Evolutionary conservation across 2,797 vertebrate genomes (phyloP).

Genomic region (Pseudochirops cupreus): DNA sequence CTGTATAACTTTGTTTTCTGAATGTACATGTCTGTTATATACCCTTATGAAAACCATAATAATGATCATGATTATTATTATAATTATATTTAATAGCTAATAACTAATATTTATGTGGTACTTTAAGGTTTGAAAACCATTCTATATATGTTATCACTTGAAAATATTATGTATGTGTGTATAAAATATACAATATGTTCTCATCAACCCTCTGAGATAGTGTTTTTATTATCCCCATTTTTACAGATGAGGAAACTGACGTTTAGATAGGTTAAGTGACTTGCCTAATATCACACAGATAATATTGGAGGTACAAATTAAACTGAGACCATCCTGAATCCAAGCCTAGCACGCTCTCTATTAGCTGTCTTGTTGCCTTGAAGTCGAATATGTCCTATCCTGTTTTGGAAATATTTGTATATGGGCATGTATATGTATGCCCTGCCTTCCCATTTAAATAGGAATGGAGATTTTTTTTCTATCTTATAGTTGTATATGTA

Average conservation of each 20-base stretch:
- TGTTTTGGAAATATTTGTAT: background rate
- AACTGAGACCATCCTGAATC: background rate
- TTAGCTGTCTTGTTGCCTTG: background rate
- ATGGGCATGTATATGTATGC: background rate
- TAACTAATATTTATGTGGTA: background rate
- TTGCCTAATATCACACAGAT: background rate
- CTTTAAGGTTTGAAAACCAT: background rate
- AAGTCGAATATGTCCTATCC: background rate
- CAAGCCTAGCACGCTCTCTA: background rate
- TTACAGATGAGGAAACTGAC: background rate
- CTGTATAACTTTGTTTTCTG: background rate
- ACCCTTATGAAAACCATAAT: background rate
- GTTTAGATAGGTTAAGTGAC: background rate
- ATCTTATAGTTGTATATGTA: background rate
- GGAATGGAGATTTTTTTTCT: background rate
- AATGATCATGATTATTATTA: background rate
- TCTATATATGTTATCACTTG: background rate
- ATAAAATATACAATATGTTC: background rate
- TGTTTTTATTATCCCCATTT: background rate
- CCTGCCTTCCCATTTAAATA: background rate
- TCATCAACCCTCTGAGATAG: background rate
- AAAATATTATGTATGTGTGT: background rate
- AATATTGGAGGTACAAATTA: background rate
- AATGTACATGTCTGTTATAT: background rate
- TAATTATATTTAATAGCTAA: background rate